Conservation (phyloP, 2,888 invertebrate species). For the Bellardia pandia region DNA sequence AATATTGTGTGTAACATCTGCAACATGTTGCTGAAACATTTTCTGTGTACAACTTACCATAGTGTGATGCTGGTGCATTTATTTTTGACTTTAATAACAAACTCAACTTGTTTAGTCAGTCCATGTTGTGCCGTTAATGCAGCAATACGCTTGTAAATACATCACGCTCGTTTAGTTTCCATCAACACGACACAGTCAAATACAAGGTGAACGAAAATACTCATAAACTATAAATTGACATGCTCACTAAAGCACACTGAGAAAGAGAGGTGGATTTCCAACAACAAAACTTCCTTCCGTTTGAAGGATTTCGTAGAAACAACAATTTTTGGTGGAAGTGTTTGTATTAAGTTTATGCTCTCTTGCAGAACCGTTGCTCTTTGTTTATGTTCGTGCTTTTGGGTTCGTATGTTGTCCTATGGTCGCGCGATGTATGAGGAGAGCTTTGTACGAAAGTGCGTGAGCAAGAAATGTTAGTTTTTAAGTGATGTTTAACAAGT, state of each 20-base stretch:
- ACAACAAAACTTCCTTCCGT: conserved; percentile 52
- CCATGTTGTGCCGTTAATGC: conserved; percentile 54
- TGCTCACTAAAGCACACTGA: conserved; percentile 1
- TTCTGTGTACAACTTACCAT: conserved; percentile 17
- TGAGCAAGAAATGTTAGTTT: conserved; percentile 69
- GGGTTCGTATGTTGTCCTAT: neutral
- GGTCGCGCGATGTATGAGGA: conserved; percentile 34
- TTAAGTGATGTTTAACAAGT: conserved; percentile 68
- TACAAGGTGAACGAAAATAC: neutral
- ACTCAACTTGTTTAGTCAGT: conserved; percentile 45
- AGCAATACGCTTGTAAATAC: conserved; percentile 32
- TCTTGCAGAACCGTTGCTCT: neutral
- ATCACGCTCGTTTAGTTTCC: conserved; percentile 20
- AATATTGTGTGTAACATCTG: neutral
- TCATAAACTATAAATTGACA: neutral
- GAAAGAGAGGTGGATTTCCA: conserved; percentile 42
- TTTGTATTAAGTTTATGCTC: neutral
- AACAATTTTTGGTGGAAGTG: neutral
- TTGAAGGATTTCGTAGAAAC: conserved; percentile 12
- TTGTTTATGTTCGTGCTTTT: neutral
- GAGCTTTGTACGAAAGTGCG: conserved; percentile 68
- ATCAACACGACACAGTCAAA: neutral
- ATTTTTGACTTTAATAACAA: neutral
- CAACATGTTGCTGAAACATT: conserved; percentile 61
- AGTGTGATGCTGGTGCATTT: conserved; percentile 1